Evolutionary conservation across 1,140 invertebrate species (phyloP).

Genomic region (Nymphalis io): DNA sequence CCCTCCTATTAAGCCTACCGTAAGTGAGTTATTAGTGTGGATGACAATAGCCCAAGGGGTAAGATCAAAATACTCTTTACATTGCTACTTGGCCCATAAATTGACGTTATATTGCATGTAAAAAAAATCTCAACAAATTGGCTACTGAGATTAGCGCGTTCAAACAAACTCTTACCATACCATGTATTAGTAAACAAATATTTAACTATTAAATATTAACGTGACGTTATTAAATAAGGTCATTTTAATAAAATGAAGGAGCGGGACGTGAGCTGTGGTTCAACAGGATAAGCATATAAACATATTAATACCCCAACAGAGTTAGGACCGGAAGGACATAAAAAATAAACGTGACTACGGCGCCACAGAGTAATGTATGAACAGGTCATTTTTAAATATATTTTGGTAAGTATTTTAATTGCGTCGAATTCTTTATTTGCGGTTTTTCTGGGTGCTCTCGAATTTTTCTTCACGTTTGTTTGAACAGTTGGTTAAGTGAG

Average conservation of each 20-base stretch:
- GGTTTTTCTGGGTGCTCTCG: neutral
- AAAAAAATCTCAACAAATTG: no score
- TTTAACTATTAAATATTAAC: no score
- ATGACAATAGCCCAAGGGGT: no score
- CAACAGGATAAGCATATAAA: conserved; percentile 11
- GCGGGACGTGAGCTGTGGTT: neutral
- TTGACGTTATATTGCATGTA: no score
- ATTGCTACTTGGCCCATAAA: no score
- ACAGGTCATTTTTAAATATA: conserved; percentile 8
- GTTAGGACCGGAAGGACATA: conserved; percentile 46
- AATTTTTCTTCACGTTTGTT: neutral
- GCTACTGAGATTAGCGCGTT: no score
- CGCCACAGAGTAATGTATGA: conserved; percentile 33
- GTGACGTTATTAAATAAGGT: no score
- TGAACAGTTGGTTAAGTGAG: neutral
- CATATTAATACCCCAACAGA: conserved; percentile 12
- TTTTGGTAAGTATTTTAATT: conserved; percentile 26
- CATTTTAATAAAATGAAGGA: neutral
- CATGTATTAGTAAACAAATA: no score
- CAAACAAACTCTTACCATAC: no score
- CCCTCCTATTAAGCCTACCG: no score
- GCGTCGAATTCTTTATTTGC: conserved; percentile 2
- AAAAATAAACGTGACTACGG: conserved; percentile 50
- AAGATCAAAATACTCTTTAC: no score
- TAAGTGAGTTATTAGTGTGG: no score